Percentiles rank a stretch among this genome's conserved stretches.
Evolutionary conservation across 2,888 invertebrate genomes (phyloP).

Genomic region (Azorinus chamasolen): DNA sequence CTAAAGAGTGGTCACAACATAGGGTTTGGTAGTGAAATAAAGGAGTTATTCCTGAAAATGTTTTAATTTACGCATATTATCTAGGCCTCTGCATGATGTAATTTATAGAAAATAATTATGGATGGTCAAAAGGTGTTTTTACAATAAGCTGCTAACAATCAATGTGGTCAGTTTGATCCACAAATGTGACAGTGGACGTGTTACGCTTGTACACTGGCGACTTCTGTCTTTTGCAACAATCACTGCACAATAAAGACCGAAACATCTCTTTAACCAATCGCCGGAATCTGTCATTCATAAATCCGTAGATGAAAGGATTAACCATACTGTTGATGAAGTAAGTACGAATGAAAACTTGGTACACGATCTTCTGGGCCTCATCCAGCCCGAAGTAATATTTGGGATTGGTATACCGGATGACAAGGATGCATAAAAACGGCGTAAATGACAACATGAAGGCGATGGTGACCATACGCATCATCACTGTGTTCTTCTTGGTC

Average conservation of each 20-base stretch:
- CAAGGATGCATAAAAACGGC: conserved; percentile 51
- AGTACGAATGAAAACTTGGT: conserved; percentile 49
- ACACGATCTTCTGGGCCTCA: conserved; percentile 39
- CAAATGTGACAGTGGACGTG: too few species aligned
- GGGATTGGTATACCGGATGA: conserved; percentile 53
- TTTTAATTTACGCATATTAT: too few species aligned
- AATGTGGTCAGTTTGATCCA: too few species aligned
- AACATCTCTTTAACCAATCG: conserved; percentile 48
- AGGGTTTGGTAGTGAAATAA: too few species aligned
- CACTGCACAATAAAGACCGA: conserved; percentile 36
- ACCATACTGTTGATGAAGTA: conserved; percentile 63
- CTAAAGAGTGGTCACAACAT: too few species aligned
- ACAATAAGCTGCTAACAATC: too few species aligned
- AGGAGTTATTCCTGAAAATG: too few species aligned
- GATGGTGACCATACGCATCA: conserved; percentile 64
- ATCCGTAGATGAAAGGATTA: conserved; percentile 61
- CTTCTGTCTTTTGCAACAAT: conserved; percentile 23
- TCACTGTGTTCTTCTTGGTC: conserved; percentile 46
- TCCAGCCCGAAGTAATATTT: conserved; percentile 30
- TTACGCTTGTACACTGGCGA: too few species aligned
- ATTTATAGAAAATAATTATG: too few species aligned
- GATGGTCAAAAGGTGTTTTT: too few species aligned
- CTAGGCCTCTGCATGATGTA: too few species aligned
- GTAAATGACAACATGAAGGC: conserved; percentile 61
- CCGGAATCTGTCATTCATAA: conserved; percentile 56